Base-by-base conservation (phyloP, 2,888 invertebrate species). In the Tenthredo amoena region DNA sequence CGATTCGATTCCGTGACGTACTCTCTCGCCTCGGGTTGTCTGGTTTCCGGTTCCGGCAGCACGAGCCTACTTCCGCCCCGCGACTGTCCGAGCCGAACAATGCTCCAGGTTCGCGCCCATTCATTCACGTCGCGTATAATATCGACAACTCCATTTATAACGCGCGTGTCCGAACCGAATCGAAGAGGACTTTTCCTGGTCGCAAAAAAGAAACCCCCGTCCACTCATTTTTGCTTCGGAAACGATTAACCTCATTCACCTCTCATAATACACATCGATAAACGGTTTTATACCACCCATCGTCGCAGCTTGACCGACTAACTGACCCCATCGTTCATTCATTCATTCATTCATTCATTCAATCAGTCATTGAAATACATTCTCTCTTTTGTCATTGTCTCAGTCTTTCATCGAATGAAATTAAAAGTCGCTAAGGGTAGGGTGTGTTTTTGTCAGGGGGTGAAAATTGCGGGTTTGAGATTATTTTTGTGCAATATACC, bases 31-130 rank as follows among this genome's bases (percentile, higher is more conserved):
- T 83, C 83, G 47, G 81, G 86, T 85, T 86, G 87, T 87, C 88
- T 88, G 87, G 88, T 88, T 90, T 89, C 89, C 89, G 89, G 83
- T 90, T 89, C 89, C 90, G 85, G 88, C 71, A 85, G 34, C 68
- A 82, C 86, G 86, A 87, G 86, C 86, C 88, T 88, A 87, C 86
- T 89, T 89, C 88, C 88, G 89, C 85, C 85, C 82, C 81, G 68
- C 47, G 68, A 72, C 43, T 71, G 81, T 82, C 58, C 65, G 71
- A 79, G 50, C 65, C 71, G 82, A 85, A 85, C 82, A 85, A 85
- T 85, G 55, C 83, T 43, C 82, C 55, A 40, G 26, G 58, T 62
- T 81, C 81, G 37, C 84, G 84, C 74, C 84, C 86, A 86, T 83
- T 86, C 88, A 81, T 84, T 82, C 65, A 83, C 71, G 77, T 84